Evolutionary conservation across 2,113 vertebrate species (phyloP).

Genomic region (Epinephelus fuscoguttatus): DNA sequence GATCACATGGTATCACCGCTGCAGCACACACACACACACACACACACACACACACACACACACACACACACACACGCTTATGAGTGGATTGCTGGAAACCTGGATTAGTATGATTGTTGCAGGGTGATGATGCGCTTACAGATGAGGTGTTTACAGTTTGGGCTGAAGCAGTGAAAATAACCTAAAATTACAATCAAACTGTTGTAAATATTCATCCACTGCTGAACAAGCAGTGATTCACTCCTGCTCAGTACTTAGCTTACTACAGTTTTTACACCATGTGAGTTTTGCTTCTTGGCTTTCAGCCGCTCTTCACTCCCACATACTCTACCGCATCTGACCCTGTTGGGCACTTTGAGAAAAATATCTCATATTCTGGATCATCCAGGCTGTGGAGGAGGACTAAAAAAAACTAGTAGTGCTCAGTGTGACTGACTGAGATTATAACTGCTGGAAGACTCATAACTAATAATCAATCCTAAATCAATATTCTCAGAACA

Average conservation of each 20-base stretch:
- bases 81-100: constrained; percentile 24
- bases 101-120: constrained; percentile 28
- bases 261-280: constrained; percentile 41
- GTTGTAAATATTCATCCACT: neutral
- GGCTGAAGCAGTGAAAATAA: neutral
- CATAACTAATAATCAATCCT: constrained; percentile 34
- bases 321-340: constrained; percentile 51
- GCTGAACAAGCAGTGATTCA: neutral
- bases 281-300: constrained; percentile 32
- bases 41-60: constrained; percentile 3
- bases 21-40: constrained; percentile 1
- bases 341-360: constrained; percentile 17
- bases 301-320: constrained; percentile 39
- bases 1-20: constrained; percentile 17
- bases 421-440: constrained; percentile 28
- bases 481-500: constrained; percentile 39
- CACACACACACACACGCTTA: neutral
- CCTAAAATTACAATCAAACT: neutral
- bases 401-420: constrained; percentile 6
- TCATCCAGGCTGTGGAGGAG: constrained; percentile 36
- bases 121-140: neutral
- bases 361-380: constrained; percentile 39
- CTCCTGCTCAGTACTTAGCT: neutral
- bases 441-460: constrained; percentile 28
- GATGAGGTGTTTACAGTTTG: neutral